Evolutionary conservation across 2,888 invertebrate species (phyloP).

Genomic region (Megalurothrips usitatus): DNA sequence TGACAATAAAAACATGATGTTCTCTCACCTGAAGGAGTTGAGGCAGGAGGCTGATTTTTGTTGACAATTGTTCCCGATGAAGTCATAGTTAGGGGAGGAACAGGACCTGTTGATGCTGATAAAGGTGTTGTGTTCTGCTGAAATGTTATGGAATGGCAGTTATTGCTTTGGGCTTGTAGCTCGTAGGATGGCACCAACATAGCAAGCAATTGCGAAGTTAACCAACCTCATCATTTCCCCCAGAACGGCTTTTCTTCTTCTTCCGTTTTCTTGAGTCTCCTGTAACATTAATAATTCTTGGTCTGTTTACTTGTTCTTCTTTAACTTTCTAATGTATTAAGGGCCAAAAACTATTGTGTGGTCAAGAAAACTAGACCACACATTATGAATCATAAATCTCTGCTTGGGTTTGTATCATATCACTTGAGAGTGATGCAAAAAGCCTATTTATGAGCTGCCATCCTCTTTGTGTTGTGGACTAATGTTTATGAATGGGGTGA

Average conservation of each 20-base stretch:
- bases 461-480: no score
- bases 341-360: not conserved
- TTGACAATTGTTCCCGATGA: conserved; percentile 41
- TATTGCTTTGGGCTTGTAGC: not conserved
- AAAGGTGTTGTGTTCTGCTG: not conserved
- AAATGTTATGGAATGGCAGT: not conserved
- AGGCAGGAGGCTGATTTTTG: conserved; percentile 41
- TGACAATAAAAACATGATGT: not conserved
- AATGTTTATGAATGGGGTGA: no score
- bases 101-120: conserved; percentile 14
- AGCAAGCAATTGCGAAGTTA: no score
- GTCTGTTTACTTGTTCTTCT: not conserved
- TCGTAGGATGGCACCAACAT: no score
- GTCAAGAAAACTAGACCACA: no score
- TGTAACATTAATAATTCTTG: not conserved
- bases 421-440: no score
- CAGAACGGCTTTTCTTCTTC: conserved; percentile 17
- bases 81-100: conserved; percentile 39
- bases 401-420: no score
- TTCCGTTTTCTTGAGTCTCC: conserved; percentile 4
- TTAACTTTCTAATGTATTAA: not conserved
- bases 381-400: no score
- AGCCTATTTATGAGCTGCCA: no score
- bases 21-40: conserved; percentile 28
- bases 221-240: conserved; percentile 8